Percentiles rank a stretch among this genome's conserved stretches.
Conservation (phyloP, 2,113 vertebrate genomes). For the Megaptera novaeangliae region DNA sequence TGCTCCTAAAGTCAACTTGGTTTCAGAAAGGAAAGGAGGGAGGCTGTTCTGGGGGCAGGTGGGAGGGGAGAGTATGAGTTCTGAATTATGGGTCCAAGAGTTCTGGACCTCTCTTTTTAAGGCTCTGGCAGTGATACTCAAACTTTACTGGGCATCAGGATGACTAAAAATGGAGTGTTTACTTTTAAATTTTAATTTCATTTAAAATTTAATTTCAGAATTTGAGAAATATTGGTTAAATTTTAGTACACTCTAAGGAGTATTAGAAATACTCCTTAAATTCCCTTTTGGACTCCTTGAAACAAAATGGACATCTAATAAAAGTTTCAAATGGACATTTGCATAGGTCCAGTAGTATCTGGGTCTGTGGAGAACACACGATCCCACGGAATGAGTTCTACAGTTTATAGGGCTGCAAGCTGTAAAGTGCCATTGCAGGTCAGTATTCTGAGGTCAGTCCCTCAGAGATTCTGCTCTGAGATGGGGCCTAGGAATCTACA, state of each 20-base stretch:
- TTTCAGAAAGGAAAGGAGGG: neutral
- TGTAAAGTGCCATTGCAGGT: neutral
- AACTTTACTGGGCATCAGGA: neutral
- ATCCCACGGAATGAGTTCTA: neutral
- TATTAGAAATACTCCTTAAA: neutral
- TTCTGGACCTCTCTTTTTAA: neutral
- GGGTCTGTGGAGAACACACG: neutral
- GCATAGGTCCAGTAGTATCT: neutral
- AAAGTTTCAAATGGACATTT: neutral
- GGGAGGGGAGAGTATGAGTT: neutral
- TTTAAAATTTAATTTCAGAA: neutral
- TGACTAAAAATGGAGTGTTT: neutral
- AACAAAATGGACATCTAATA: neutral
- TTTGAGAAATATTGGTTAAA: neutral
- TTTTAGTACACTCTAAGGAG: neutral
- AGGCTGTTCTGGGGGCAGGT: neutral
- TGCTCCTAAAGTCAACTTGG: neutral
- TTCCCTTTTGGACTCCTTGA: neutral
- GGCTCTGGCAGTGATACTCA: neutral
- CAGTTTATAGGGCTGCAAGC: neutral
- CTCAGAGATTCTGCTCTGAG: neutral
- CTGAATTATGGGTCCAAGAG: neutral
- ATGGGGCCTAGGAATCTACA: neutral
- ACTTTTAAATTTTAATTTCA: neutral
- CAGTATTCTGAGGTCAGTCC: neutral